Conservation (phyloP, 2,113 vertebrate genomes). For the Oreochromis niloticus region DNA sequence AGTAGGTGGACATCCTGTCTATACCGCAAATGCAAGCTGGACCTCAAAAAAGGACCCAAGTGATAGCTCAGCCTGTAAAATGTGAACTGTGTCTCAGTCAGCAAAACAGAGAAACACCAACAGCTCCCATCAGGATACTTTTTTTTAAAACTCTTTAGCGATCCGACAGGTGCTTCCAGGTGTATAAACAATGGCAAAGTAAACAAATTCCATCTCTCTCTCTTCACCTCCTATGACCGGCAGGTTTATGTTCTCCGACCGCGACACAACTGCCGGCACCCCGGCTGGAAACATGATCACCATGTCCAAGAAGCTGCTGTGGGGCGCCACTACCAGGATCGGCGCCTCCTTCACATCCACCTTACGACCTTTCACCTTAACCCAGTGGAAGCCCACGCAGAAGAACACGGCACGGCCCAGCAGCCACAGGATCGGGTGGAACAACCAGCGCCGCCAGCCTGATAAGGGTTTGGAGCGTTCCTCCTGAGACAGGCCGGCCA, state of each 20-base stretch:
- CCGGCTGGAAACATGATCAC: too few relatives aligned
- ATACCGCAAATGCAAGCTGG: neutral
- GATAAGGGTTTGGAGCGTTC: too few relatives aligned
- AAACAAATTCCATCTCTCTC: neutral
- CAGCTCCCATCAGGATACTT: neutral
- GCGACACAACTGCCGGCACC: too few relatives aligned
- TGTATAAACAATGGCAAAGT: neutral
- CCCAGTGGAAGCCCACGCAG: too few relatives aligned
- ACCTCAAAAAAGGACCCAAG: neutral
- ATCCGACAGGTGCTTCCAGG: neutral
- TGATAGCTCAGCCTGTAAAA: neutral
- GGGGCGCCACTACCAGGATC: too few relatives aligned
- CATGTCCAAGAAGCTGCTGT: too few relatives aligned
- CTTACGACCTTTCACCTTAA: too few relatives aligned
- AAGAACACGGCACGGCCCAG: too few relatives aligned
- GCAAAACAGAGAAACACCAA: neutral
- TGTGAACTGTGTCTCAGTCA: neutral
- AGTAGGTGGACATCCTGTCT: neutral
- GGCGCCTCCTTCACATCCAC: too few relatives aligned
- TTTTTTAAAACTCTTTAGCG: neutral
- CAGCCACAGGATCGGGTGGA: too few relatives aligned
- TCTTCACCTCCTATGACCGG: conserved; percentile 80
- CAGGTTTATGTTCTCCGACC: conserved; percentile 77
- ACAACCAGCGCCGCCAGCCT: too few relatives aligned
- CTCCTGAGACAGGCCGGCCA: conserved; percentile 75